Conservation (phyloP, 2,113 vertebrate genomes). For the Labeo catla region DNA sequence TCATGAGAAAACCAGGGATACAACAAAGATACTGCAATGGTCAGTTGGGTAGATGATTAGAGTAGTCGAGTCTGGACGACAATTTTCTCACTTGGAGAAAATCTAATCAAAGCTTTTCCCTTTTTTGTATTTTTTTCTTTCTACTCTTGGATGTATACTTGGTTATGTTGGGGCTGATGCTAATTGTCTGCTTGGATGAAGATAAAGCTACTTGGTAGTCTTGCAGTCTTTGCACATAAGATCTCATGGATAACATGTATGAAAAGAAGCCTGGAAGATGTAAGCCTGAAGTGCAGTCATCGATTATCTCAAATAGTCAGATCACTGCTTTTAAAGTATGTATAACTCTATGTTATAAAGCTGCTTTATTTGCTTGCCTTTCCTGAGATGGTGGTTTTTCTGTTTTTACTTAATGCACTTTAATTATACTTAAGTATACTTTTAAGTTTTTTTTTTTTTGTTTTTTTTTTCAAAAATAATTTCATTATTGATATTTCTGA, state of each 20-base stretch:
- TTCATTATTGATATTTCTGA: neutral
- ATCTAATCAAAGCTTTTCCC: neutral
- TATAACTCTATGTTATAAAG: conserved; percentile 11
- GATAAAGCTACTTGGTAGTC: neutral
- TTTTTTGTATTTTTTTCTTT: neutral
- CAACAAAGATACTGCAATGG: neutral
- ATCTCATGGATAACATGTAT: conserved; percentile 42
- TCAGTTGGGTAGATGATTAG: conserved; percentile 7
- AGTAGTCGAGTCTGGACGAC: neutral
- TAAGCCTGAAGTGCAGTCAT: conserved; percentile 51
- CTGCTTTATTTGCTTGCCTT: neutral
- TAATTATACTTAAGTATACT: too few species aligned
- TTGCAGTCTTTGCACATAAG: neutral
- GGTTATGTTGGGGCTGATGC: neutral
- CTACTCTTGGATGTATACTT: neutral
- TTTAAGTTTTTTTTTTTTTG: too few species aligned
- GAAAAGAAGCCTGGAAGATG: conserved; percentile 43
- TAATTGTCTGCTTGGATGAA: neutral
- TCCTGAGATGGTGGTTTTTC: neutral
- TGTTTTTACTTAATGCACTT: too few species aligned
- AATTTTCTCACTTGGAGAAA: neutral
- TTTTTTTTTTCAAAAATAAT: too few species aligned
- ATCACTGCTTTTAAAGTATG: conserved; percentile 61
- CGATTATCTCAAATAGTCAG: conserved; percentile 58
- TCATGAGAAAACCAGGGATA: conserved; percentile 25